Base-by-base conservation (phyloP, 2,797 vertebrate genomes). In the Argyrosomus regius region DNA sequence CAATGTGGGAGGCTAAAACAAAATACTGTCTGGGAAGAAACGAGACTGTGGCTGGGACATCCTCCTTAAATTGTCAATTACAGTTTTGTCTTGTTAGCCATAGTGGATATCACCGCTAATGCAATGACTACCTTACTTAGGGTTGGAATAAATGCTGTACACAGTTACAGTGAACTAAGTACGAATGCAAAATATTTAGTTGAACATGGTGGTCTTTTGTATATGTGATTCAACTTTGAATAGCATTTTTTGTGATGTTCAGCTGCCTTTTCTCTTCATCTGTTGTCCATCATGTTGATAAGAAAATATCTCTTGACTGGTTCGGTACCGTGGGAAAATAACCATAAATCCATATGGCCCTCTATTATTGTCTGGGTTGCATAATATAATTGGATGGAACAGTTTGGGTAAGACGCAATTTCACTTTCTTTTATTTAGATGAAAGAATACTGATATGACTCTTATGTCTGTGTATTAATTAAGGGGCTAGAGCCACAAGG, bases 21-120 rank as follows among this genome's bases (percentile, higher is more conserved):
- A 86, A 91, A 85, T 66, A 82, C 41, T 79, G 82, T 73, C 70
- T 74, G 84, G 88, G 86, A 81, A 77, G 52, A 80, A 88, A 76
- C 72, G 56, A 87, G 77, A 70, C 50, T 26, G 20, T 18, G 13
- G 22, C 6, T 49, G 26, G 57, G 66, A 52, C 20, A 26, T 39
- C 41, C 20, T 58, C 11, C 20, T 70, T 41, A 7, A 22, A 28
- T 39, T 24, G 62, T 59, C 35, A 35, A 2, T 62, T 17, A 6
- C 18, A 10, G 12, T 39, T 39, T 52, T 58, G 12, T 52, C 24
- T 52, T 26, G 31, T 54, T 24, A 20, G 31, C n/a, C 18, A 41
- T 41, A 12, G 49, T 35, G 26, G 45, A n/a, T 39, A 18, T 64
- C 16, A 2, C 6, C 31, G 52, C 49, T 39, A 13, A 49, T 52